Evolutionary conservation across 2,888 invertebrate genomes (phyloP).

Genomic region (Agonopterix arenella): DNA sequence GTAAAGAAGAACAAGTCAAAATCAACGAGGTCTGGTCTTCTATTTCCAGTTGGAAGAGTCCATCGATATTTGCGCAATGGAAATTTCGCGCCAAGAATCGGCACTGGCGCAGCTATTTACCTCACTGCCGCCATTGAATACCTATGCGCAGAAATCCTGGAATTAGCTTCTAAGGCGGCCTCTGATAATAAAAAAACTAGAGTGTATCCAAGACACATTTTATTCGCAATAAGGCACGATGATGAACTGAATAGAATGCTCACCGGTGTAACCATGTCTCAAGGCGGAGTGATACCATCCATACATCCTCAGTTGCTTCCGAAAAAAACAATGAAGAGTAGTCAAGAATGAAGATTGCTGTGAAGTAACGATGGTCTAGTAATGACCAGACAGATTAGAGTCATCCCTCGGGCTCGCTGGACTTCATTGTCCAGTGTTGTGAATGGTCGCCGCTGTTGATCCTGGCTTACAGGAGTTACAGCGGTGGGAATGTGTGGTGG

Average conservation of each 20-base stretch:
- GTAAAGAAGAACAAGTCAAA: slow-evolving; percentile 24
- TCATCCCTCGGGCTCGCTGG: no score
- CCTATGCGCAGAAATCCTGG: slow-evolving; percentile 81
- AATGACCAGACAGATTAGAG: background rate
- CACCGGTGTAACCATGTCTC: slow-evolving; percentile 38
- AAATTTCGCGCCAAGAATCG: slow-evolving; percentile 77
- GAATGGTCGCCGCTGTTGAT: no score
- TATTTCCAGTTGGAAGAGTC: slow-evolving; percentile 75
- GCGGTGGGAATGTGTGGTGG: no score
- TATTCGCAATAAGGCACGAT: slow-evolving; percentile 48
- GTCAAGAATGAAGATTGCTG: slow-evolving; percentile 30
- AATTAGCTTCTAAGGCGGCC: slow-evolving; percentile 79
- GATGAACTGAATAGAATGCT: slow-evolving; percentile 47
- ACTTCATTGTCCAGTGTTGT: no score
- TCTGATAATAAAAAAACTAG: slow-evolving; percentile 81
- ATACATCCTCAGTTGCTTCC: slow-evolving; percentile 45
- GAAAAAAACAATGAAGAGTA: slow-evolving; percentile 40
- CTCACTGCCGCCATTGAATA: slow-evolving; percentile 79
- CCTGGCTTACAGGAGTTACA: no score
- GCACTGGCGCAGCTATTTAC: slow-evolving; percentile 71
- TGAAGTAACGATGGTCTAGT: slow-evolving; percentile 19
- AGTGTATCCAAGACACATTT: slow-evolving; percentile 39
- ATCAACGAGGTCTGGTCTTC: slow-evolving; percentile 69
- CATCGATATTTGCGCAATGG: slow-evolving; percentile 77
- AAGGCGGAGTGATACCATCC: slow-evolving; percentile 44